Percentiles rank a stretch among this genome's conserved stretches.
Evolutionary conservation across 2,113 vertebrate species (phyloP).

Genomic region (Meleagris gallopavo): DNA sequence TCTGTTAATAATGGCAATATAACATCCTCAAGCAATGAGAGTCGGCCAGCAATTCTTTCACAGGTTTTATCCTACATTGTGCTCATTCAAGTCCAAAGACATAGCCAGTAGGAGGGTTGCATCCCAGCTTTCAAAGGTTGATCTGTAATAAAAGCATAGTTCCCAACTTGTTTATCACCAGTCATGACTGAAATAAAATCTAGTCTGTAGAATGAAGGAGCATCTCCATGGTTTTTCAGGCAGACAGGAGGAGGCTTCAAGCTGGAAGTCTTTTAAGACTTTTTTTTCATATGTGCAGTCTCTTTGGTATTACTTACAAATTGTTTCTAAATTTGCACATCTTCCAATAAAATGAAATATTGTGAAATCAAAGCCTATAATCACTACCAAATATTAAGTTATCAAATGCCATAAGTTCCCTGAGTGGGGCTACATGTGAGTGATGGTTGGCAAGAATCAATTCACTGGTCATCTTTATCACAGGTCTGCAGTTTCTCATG

Average conservation of each 20-base stretch:
- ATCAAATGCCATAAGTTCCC: neutral
- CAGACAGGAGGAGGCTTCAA: neutral
- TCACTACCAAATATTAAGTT: neutral
- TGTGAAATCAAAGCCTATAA: neutral
- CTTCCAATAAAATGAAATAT: neutral
- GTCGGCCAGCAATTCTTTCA: neutral
- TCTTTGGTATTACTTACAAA: neutral
- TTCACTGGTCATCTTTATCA: neutral
- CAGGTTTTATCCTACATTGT: neutral
- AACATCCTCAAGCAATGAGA: fast-evolving
- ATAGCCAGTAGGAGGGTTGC: neutral
- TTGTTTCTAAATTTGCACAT: neutral
- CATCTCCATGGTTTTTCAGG: neutral
- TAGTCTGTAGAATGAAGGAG: neutral
- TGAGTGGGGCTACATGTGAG: neutral
- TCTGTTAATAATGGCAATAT: neutral
- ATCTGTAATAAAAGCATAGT: fast-evolving
- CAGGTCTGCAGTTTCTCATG: neutral
- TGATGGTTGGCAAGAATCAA: neutral
- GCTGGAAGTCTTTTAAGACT: neutral
- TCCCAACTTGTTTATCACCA: neutral
- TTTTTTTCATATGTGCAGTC: neutral
- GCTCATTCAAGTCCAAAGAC: neutral
- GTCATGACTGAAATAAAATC: neutral
- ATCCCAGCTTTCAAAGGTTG: neutral